Percentiles rank a stretch among this genome's conserved stretches.
phyloP scores from a whole-genome alignment of 2,797 vertebrate genomes.

The Crocodylus rhombifer region DNA sequence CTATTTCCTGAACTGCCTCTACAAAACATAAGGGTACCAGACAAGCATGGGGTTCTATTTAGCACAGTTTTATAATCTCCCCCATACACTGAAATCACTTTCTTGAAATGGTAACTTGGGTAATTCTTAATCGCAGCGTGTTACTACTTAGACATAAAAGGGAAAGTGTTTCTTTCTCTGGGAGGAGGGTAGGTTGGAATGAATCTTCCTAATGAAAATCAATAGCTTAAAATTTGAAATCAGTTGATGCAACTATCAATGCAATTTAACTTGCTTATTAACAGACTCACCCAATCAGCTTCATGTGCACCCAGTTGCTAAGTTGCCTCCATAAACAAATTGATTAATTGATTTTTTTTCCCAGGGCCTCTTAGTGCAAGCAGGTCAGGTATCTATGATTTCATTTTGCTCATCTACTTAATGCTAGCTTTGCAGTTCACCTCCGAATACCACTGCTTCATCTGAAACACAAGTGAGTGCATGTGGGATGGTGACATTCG shows the following conservation, averaged over 20 bases:
- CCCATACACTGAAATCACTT: neutral
- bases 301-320: conserved; percentile 68
- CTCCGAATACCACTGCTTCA: conserved; percentile 53
- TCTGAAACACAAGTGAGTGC: conserved; percentile 46
- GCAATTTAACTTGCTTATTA: conserved; percentile 77
- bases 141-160: conserved; percentile 29
- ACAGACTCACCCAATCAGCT: conserved; percentile 58
- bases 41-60: neutral
- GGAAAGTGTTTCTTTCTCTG: conserved; percentile 46
- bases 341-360: conserved; percentile 78
- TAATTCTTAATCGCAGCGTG: conserved; percentile 25
- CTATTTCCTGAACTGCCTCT: neutral
- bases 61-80: neutral
- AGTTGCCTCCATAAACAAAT: conserved; percentile 79
- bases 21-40: neutral
- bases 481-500: neutral
- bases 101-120: conserved; percentile 16
- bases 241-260: conserved; percentile 73
- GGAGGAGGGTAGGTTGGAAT: conserved; percentile 65
- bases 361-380: conserved; percentile 68
- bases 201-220: conserved; percentile 79
- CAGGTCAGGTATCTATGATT: conserved; percentile 76
- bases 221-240: conserved; percentile 77
- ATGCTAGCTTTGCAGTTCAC: conserved; percentile 64
- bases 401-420: conserved; percentile 71